These are phyloP conservation scores for Leucania comma DNA, from an alignment of 2,888 invertebrate species.

Conservation along the genomic window DNA sequence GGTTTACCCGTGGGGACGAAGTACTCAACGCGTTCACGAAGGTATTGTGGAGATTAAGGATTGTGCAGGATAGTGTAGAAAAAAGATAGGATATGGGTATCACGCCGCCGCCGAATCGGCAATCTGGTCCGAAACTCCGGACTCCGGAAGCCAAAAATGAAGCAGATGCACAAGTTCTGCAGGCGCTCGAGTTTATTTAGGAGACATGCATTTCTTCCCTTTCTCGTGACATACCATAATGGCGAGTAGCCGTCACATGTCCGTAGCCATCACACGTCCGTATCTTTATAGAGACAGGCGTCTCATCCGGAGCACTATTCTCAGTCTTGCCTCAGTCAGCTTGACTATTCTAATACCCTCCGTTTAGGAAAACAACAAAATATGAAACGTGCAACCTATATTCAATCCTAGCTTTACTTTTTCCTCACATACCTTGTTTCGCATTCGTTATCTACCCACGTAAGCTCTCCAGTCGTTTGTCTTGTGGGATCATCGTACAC, in stretches of 20 bases:
- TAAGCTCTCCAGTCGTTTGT: conserved; percentile 24
- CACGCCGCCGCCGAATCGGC: too few relatives aligned
- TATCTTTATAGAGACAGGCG: background rate
- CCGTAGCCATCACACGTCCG: background rate
- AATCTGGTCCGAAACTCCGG: too few relatives aligned
- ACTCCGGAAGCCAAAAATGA: too few relatives aligned
- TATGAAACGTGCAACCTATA: background rate
- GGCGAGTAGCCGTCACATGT: background rate
- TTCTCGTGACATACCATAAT: background rate
- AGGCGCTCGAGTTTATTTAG: background rate
- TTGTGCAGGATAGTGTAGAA: too few relatives aligned
- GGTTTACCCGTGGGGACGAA: too few relatives aligned
- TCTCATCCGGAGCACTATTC: background rate
- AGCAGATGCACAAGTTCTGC: too few relatives aligned
- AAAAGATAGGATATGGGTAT: too few relatives aligned
- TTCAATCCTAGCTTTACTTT: background rate
- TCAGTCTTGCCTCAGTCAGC: background rate
- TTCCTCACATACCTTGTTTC: background rate
- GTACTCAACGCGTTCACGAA: too few relatives aligned
- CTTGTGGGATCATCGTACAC: background rate
- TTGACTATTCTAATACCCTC: too few relatives aligned
- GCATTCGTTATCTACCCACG: conserved; percentile 13
- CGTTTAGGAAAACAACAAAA: background rate
- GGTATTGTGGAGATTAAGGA: too few relatives aligned
- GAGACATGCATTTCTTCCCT: background rate